Evolutionary conservation across 2,888 invertebrate genomes (phyloP).

Genomic region (Melipona bicolor): DNA sequence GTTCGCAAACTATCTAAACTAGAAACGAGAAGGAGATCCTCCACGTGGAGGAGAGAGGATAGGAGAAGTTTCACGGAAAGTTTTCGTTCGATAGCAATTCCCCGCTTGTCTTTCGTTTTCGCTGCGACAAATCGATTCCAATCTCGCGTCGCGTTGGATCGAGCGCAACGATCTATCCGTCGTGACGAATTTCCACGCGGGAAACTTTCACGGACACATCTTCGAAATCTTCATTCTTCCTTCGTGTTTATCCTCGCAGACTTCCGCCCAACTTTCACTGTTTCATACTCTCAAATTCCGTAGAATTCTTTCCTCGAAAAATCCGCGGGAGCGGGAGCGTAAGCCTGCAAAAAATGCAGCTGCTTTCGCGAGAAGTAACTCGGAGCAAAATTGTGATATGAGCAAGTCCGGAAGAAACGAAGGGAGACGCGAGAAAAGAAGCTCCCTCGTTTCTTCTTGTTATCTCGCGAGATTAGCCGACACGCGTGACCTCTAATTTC

Average conservation of each 20-base stretch:
- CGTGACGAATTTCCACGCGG: constrained; percentile 1
- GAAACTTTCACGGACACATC: not conserved
- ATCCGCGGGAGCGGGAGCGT: not conserved
- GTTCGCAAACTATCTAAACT: constrained; percentile 23
- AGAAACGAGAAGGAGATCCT: not conserved
- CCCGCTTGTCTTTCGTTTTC: constrained; percentile 7
- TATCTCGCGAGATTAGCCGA: constrained; percentile 24
- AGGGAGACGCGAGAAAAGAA: not conserved
- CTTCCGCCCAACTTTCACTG: not conserved
- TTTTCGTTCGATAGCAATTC: constrained; percentile 23
- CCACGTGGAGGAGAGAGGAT: not conserved
- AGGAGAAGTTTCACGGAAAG: constrained; percentile 5
- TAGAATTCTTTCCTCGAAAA: not conserved
- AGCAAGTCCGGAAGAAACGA: constrained; percentile 1
- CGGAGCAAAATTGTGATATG: not conserved
- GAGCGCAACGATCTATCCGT: not conserved
- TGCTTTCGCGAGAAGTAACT: not conserved
- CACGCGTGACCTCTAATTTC: constrained; percentile 31
- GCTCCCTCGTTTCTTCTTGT: constrained; percentile 10
- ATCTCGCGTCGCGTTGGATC: constrained; percentile 8
- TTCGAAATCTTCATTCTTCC: not conserved
- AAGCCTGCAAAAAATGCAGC: not conserved
- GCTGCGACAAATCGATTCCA: constrained; percentile 38
- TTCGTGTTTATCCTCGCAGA: not conserved
- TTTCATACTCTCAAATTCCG: not conserved